Evolutionary conservation across 2,797 vertebrate species (phyloP), one percentile per base, ranked within the genome.

Genomic region (Enoplosus armatus): DNA sequence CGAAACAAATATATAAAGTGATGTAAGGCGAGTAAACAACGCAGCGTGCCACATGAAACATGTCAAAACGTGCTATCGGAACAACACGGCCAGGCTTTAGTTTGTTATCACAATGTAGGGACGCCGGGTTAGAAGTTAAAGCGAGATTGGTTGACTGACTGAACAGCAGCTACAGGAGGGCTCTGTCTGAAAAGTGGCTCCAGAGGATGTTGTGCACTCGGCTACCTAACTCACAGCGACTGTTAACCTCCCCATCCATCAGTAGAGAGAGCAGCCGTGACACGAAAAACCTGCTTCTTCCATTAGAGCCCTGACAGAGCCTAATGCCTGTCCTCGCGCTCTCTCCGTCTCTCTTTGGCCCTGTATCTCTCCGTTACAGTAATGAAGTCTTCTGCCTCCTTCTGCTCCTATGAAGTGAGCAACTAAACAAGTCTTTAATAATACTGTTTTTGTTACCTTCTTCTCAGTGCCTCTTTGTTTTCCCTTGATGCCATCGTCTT

Each of bases 251-350:
- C 74, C 61, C 76, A 93, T 94, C 93, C 86, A 86, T 94, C 91
- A 93, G 85, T 31, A 64, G 77, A 82, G 72, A 89, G 90, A 90
- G 87, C 79, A 86, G 81, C 80, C 66, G 54, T 90, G 93, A 93
- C 90, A 93, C 85, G 75, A 79, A 87, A 89, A 93, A 92, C 88
- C 85, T 87, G 88, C 77, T 92, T 84, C 86, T 84, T 93, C 90
- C 87, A 90, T 94, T 93, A 94, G 84, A 90, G 89, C 75, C 63
- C 69, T 77, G 84, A 86, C 85, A 85, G 83, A 85, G 82, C 73
- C 75, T 87, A 85, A 92, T 85, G 83, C 68, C 73, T 75, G 76
- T 86, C 82, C 79, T 79, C 71, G 62, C 20, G 18, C 72, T 72
- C 74, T 60, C 78, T 69, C 83, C 47, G 39, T 66, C 67, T 83